Evolutionary conservation across 2,797 vertebrate species (phyloP), one percentile per base, ranked within the genome.

Genomic region (Artibeus jamaicensis): DNA sequence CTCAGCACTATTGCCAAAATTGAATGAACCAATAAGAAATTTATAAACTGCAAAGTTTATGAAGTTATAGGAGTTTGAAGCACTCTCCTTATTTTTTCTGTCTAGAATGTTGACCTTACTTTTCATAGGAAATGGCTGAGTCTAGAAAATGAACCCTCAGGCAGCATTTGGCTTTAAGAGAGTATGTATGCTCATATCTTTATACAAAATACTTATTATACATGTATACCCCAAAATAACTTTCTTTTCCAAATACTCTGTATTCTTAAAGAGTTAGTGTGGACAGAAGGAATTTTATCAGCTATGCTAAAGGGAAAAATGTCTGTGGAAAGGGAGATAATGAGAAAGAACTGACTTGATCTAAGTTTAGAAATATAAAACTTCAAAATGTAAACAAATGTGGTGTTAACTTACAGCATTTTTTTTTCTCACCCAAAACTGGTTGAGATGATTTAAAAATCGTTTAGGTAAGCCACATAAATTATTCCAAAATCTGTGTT

Each of bases 21-120:
- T 84, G 71, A 92, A 74, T 53, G 55, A 87, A 87, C 34, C 67
- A 57, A 78, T 83, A 89, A 83, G 50, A 92, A 94, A 85, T 82
- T 22, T 82, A 21, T 70, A 86, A 74, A 53, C 9, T 39, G 8
- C 76, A 89, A 89, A 82, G 16, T 74, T 83, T 65, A 34, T 32
- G 11, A 65, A 34, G 50, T 37, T 93, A 39, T 70, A 19, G 0
- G 34, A 59, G 46, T 76, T 91, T 65, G 8, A 96, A 65, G 24
- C 15, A 50, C 42, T 84, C 18, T 8, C 24, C n/a, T 76, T 84
- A 16, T 59, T 74, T 70, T 73, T 95, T 91, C 7, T 73, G 32
- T 70, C 19, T 77, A 39, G 53, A 89, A 89, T 44, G 46, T 71
- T 94, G 24, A 73, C 18, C 34, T 87, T 71, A 73, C 9, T 70